Percentiles rank a stretch among this genome's conserved stretches.
Conservation (phyloP, 2,888 invertebrate genomes). For the Magallana nippona region DNA sequence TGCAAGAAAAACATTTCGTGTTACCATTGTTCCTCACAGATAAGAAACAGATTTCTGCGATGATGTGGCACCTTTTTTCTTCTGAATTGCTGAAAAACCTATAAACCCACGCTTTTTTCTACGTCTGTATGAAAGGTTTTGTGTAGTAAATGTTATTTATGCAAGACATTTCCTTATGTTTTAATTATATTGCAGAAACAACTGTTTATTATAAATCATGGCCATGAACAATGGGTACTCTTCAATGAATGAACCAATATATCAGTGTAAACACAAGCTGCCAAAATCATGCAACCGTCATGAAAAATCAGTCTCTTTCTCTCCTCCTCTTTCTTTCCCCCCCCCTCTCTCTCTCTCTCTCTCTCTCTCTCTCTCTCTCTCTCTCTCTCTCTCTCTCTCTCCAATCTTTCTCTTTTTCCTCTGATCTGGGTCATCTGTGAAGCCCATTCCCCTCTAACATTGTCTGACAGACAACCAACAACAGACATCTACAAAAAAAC, state of each 20-base stretch:
- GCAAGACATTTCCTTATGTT: background rate
- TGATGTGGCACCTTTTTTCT: background rate
- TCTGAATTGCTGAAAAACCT: too few species aligned
- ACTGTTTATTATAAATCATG: background rate
- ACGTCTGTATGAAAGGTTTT: too few species aligned
- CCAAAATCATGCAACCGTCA: too few species aligned
- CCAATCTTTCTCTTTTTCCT: background rate
- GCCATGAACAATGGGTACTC: too few species aligned
- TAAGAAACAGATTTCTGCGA: background rate
- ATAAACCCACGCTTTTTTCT: too few species aligned
- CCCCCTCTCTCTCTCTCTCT: background rate
- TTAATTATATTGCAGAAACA: background rate
- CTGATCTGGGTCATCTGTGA: background rate
- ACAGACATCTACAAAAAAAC: background rate
- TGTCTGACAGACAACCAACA: background rate
- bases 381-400: background rate
- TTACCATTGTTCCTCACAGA: background rate
- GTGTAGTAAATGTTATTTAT: background rate
- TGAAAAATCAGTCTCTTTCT: too few species aligned
- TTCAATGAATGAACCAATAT: too few species aligned
- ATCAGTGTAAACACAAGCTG: too few species aligned
- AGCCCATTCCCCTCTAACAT: too few species aligned
- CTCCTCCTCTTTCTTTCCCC: too few species aligned
- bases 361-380: background rate
- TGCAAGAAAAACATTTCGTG: slow-evolving; percentile 22